phyloP scores from a whole-genome alignment of 2,797 vertebrate species.

The Pseudochromis fuscus region DNA sequence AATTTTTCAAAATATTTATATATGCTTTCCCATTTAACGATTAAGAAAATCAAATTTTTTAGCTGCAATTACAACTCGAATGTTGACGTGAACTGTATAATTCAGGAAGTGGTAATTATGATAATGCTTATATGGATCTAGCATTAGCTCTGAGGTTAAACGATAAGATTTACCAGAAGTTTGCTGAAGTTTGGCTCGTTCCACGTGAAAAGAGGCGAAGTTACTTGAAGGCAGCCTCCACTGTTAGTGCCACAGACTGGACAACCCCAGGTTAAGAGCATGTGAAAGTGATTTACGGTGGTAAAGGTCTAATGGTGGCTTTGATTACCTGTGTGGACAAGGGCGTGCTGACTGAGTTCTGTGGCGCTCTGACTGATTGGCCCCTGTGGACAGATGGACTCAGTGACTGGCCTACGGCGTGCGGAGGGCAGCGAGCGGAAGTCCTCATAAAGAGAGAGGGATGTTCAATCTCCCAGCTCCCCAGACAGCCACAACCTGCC shows the following conservation, averaged over 20 bases:
- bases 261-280: conserved; percentile 41
- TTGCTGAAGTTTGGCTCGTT: background rate
- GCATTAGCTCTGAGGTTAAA: conserved; percentile 7
- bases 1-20: too few species aligned
- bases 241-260: conserved; percentile 5
- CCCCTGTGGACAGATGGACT: conserved; percentile 66
- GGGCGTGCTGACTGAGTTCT: conserved; percentile 74
- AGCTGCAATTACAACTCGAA: background rate
- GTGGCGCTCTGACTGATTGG: conserved; percentile 72
- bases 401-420: conserved; percentile 66
- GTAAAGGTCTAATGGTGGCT: conserved; percentile 54
- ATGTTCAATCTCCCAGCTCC: conserved; percentile 70
- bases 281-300: conserved; percentile 38
- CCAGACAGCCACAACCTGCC: conserved; percentile 59
- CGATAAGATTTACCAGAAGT: conserved; percentile 29
- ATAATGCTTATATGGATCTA: conserved; percentile 1
- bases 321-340: conserved; percentile 74
- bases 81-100: background rate
- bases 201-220: conserved; percentile 18
- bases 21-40: too few species aligned
- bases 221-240: conserved; percentile 16
- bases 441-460: conserved; percentile 66
- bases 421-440: conserved; percentile 57
- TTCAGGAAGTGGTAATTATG: background rate
- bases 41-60: too few species aligned